Percentiles rank a stretch among this genome's conserved stretches.
These are phyloP conservation scores for Poeciliopsis infans DNA, from an alignment of 2,797 vertebrate species.

Conservation along the genomic window DNA sequence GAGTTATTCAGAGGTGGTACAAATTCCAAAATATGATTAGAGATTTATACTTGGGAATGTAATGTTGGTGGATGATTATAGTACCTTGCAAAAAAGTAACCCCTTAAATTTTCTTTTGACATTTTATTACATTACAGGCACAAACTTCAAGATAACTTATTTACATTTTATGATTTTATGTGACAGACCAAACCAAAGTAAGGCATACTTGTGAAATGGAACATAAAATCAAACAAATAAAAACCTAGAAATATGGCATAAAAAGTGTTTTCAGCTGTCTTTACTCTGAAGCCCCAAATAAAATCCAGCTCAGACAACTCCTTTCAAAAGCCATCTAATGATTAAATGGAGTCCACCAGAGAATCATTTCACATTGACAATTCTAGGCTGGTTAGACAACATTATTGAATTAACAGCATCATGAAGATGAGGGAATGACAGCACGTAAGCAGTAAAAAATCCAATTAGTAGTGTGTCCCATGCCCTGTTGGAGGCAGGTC, in stretches of 20 bases:
- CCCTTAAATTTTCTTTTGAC: background rate
- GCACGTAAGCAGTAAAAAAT: background rate
- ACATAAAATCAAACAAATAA: background rate
- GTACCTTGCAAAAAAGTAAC: background rate
- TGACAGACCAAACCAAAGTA: background rate
- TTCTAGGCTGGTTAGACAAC: background rate
- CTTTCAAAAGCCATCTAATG: background rate
- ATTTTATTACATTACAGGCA: background rate
- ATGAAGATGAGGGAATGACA: background rate
- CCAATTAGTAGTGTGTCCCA: background rate
- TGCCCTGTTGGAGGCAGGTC: background rate
- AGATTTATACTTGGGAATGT: slow-evolving; percentile 15
- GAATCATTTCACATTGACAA: background rate
- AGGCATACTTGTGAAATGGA: background rate
- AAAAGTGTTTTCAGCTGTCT: background rate
- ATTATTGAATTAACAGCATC: background rate
- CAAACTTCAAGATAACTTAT: background rate
- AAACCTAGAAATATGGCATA: background rate
- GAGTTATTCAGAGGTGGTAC: slow-evolving; percentile 2
- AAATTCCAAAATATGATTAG: slow-evolving; percentile 15
- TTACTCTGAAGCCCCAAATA: background rate
- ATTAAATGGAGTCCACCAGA: background rate
- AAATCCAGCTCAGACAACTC: background rate
- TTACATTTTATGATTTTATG: background rate
- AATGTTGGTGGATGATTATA: slow-evolving; percentile 22